Base-by-base conservation (phyloP, 2,888 invertebrate species). In the Masnerella sp. region DNA sequence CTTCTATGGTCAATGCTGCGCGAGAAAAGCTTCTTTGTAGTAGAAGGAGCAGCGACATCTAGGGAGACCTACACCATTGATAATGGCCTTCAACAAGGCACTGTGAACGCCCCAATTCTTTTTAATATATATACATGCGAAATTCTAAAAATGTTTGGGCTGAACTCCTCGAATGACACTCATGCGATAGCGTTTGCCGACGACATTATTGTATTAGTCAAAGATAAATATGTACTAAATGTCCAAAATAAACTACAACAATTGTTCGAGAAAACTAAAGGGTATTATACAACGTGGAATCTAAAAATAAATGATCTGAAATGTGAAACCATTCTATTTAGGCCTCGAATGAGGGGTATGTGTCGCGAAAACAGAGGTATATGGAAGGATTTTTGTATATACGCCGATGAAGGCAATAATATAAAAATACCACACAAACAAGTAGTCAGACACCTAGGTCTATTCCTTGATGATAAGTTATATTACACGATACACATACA, bases 321-420 rank as follows among this genome's bases (percentile, higher is more conserved):
- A 61, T 54, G 36, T 11, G 67, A 72, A 58, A 67, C 72, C 0
- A 67, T 67, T 17, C 5, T 72, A 7, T 72, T 61, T 15, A 38
- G n/a, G 15, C 38, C 38, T 12, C 5, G 4, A 22, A 22, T 22
- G 7, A 5, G 4, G 7, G 7, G 14, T 15, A 2, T 36, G 8
- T 15, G 15, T 15, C 2, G 15, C 14, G 3, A 2, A 15, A 4
- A 1, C 2, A 38, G 8, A 14, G 15, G 15, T 15, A n/a, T 7
- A 7, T 38, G 38, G 38, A 14, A n/a, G 7, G 8, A 15, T 1
- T 38, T 38, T n/a, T n/a, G n/a, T n/a, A n/a, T n/a, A n/a, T n/a
- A n/a, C n/a, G n/a, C n/a, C n/a, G n/a, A n/a, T n/a, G n/a, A n/a
- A n/a, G n/a, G n/a, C n/a, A n/a, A n/a, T 5, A 38, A 38, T 8